Evolutionary conservation across 2,888 invertebrate genomes (phyloP).

Genomic region (Mythimna albipuncta): DNA sequence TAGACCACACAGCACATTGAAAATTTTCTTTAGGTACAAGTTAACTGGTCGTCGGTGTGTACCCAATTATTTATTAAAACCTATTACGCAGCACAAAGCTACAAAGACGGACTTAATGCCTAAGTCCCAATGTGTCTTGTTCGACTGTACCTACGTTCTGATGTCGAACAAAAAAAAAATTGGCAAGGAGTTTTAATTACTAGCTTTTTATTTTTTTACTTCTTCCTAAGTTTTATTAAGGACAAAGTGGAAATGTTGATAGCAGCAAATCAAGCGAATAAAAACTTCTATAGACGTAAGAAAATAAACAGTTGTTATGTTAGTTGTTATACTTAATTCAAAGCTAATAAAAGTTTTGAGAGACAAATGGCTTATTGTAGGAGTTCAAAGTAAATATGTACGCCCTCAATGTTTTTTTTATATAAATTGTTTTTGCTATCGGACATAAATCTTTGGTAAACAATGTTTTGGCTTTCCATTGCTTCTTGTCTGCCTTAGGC

Average conservation of each 20-base stretch:
- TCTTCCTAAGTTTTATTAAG: conserved; percentile 28
- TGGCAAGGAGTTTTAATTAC: conserved; percentile 30
- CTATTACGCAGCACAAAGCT: no score
- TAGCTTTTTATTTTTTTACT: conserved; percentile 33
- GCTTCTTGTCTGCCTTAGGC: conserved; percentile 10
- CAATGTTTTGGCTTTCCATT: conserved; percentile 10
- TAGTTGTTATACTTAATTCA: conserved; percentile 13
- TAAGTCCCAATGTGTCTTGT: not conserved
- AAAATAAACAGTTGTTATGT: conserved; percentile 24
- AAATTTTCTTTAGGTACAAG: no score
- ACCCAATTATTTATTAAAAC: no score
- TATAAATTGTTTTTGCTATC: conserved; percentile 16
- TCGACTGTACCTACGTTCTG: not conserved
- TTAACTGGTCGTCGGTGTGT: no score
- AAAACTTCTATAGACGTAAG: not conserved
- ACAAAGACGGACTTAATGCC: no score
- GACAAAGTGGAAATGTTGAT: conserved; percentile 12
- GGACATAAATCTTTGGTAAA: conserved; percentile 25
- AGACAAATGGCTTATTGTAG: not conserved
- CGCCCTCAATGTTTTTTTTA: conserved; percentile 6
- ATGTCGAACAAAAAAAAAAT: conserved; percentile 1
- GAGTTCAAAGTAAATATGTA: conserved; percentile 4
- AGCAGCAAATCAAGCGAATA: conserved; percentile 14
- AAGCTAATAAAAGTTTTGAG: conserved; percentile 27
- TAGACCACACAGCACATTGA: no score